Percentiles rank a stretch among this genome's conserved stretches.
Conservation (phyloP, 2,888 invertebrate genomes). For the Lasioglossum leucozonium region DNA sequence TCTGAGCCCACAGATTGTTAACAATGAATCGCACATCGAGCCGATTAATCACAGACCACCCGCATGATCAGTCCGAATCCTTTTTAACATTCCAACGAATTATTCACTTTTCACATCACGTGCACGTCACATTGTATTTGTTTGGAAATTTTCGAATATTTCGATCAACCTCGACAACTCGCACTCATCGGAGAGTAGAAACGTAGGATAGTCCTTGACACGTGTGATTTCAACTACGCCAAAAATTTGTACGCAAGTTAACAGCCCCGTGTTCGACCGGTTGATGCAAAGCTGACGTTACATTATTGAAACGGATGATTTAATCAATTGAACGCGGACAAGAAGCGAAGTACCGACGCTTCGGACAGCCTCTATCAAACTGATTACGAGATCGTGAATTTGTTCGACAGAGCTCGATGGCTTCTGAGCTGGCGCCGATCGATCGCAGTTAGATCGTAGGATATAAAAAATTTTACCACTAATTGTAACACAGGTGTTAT, state of each 20-base stretch:
- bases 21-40: neutral
- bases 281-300: neutral
- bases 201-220: neutral
- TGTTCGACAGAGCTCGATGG: constrained; percentile 33
- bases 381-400: constrained; percentile 38
- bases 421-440: constrained; percentile 7
- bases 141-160: neutral
- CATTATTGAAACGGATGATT: neutral
- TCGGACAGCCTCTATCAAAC: constrained; percentile 42
- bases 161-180: neutral
- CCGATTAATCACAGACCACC: neutral
- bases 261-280: neutral
- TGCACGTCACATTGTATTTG: neutral
- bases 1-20: neutral
- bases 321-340: constrained; percentile 22
- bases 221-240: neutral
- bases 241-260: neutral
- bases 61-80: neutral
- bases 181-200: neutral
- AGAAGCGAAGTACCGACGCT: constrained; percentile 37
- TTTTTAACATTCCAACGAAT: neutral
- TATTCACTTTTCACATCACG: neutral
- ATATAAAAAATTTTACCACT: neutral
- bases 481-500: neutral
- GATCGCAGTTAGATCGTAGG: constrained; percentile 14